Base-by-base conservation (phyloP, 2,797 vertebrate species). In the Xiphophorus birchmanni region DNA sequence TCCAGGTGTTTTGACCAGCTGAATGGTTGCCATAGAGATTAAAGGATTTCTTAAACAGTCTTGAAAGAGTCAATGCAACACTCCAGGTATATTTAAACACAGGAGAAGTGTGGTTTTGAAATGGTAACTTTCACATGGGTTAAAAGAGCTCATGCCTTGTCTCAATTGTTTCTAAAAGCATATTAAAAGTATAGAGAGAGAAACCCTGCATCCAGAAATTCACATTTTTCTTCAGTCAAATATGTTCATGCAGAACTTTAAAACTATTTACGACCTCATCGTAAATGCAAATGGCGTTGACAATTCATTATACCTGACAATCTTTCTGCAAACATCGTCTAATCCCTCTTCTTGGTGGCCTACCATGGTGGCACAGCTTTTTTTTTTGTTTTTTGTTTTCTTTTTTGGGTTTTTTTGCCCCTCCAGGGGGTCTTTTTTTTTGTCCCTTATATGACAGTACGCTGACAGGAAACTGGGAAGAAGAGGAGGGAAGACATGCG, bases 281-380 rank as follows among this genome's bases (percentile, higher is more conserved):
- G 12, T 12, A 26, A 10, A 69, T 42, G 65, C 65, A 45, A 29
- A 17, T 45, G 6, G n/a, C 26, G 6, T 7, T 42, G 37, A 71
- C 42, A 5, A 13, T 13, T 71, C 21, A 17, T 72, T n/a, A 15
- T 44, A 45, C 69, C 12, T 13, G 23, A n/a, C 13, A 15, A 17
- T 12, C 10, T 26, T 6, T 78, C 52, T 81, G 82, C 37, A 73
- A 75, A 74, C 48, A 37, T 65, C n/a, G n/a, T 4, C 58, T 52
- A 37, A 8, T 4, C 21, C 37, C 18, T 42, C 4, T 2, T 69
- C 35, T 8, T 23, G 18, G 48, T 50, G 17, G 5, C 48, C 48
- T 50, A 7, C 1, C 48, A 6, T 5, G 48, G 56, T 50, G 63
- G 44, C 45, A 32, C 40, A 77, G 0, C 77, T 84, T 82, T 71